Evolutionary conservation across 2,113 vertebrate species (phyloP), one percentile per base, ranked within the genome.

Genomic region (Oriolus oriolus): DNA sequence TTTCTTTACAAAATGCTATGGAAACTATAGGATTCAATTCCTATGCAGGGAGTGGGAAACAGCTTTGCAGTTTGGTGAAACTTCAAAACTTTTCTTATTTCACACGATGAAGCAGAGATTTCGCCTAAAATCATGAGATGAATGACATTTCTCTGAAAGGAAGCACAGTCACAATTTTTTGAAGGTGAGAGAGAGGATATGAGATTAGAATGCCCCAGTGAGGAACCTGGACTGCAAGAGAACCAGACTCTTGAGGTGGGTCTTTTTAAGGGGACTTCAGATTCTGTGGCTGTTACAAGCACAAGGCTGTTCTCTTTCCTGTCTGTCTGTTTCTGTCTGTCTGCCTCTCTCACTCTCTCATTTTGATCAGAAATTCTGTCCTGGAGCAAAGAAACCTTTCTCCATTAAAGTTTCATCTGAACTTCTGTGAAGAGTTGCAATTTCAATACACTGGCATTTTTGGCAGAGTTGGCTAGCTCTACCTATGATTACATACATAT

Each of bases 291-390:
- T 74, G 16, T 74, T 74, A 70, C 6, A 91, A 92, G 41, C 18
- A 86, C 66, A 73, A 66, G 13, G 23, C 27, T 90, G 27, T 90
- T 95, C 54, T 88, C 59, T 86, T 65, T 87, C 57, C 59, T n/a
- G 27, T 52, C 73, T 33, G 45, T 53, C 66, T 44, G 19, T 68
- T 8, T 49, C 42, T 41, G 20, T 52, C 35, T 69, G 8, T 35
- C 31, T 65, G 30, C 16, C 31, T 68, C 70, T 57, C 20, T 49
- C 22, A 22, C 21, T 47, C 56, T 66, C 53, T 77, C 33, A 75
- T 90, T 90, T 84, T 90, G 39, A 65, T 77, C 68, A 95, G 71
- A 66, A 92, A 89, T 93, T 95, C 68, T 89, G 73, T 89, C 59
- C 63, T 81, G 52, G 35, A 86, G 63, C 47, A 86, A 84, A 93